Evolutionary conservation across 2,888 invertebrate species (phyloP).

Genomic region (Criorhina ranunculi): DNA sequence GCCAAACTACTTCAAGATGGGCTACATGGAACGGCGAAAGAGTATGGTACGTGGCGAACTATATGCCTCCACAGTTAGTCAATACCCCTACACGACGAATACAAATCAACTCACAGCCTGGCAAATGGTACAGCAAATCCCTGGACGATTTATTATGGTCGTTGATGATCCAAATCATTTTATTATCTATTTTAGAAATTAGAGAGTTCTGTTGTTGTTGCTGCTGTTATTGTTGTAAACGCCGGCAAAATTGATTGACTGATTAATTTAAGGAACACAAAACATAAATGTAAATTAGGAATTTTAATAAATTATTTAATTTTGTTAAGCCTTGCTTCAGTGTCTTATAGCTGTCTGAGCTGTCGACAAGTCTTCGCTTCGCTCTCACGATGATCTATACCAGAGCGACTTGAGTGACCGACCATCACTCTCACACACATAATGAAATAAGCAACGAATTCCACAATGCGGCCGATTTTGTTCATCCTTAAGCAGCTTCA

Average conservation of each 20-base stretch:
- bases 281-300: conserved; percentile 42
- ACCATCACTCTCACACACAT: too few relatives aligned
- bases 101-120: conserved; percentile 44
- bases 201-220: conserved; percentile 3
- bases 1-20: conserved; percentile 78
- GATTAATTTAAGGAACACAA: conserved; percentile 67
- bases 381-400: too few relatives aligned
- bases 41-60: conserved; percentile 66
- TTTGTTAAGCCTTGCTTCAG: too few relatives aligned
- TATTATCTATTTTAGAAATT: conserved; percentile 42
- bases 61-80: conserved; percentile 76
- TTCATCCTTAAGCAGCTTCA: too few relatives aligned
- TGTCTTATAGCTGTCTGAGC: too few relatives aligned
- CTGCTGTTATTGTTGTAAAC: conserved; percentile 8
- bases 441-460: too few relatives aligned
- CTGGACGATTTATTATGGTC: conserved; percentile 41
- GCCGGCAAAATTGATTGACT: conserved; percentile 49
- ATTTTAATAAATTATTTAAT: conserved; percentile 16
- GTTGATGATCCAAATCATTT: conserved; percentile 36
- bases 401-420: too few relatives aligned
- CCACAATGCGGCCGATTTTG: too few relatives aligned
- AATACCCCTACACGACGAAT: conserved; percentile 77
- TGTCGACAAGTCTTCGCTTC: too few relatives aligned
- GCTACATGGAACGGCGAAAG: conserved; percentile 78
- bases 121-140: conserved; percentile 29